Evolutionary conservation across 1,140 invertebrate genomes (phyloP), one percentile per base, ranked within the genome.

Genomic region (Bombus sylvicola): DNA sequence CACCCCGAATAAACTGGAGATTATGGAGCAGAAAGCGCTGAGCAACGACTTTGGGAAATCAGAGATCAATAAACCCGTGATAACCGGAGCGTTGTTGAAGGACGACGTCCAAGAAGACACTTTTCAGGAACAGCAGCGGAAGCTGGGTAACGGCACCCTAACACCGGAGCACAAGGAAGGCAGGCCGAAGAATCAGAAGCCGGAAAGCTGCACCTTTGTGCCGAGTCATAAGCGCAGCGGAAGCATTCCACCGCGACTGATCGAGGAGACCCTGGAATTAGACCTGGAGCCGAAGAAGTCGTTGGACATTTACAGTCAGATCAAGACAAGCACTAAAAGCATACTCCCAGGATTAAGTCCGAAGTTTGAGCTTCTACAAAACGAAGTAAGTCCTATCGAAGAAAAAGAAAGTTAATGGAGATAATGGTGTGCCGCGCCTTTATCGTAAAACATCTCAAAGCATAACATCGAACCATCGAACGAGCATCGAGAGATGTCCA

Each of bases 51-150:
- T 90, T 39, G 94, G 95, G 2, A 94, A 95, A 86, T 95, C 94
- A 37, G 95, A 96, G 69, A 94, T 94, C n/a, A 96, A 95, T 81
- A 97, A 96, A 83, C 97, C 97, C 3, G 96, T 97, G 18, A 96
- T 97, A 37, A 97, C 96, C 39, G 96, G 97, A 3, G 97, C 96
- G 0, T 95, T 97, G 66, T 95, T 96, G 78, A 97, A 97, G 88
- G 96, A 96, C 88, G 96, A 96, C 84, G 95, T 95, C 1, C 93
- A 94, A 69, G 94, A 95, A 78, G 95, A 95, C 59, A 92, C 92
- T n/a, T 94, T 94, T 47, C 93, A 94, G 81, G 94, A 95, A 73
- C 94, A 95, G 83, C 94, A 95, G 31, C 89, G 93, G 28, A 95
- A 95, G 80, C 89, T 95, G 41, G 94, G 94, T 39, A 95, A 95